These are phyloP conservation scores for Mamestra configurata DNA, from an alignment of 1,140 invertebrate species.

Conservation along the genomic window DNA sequence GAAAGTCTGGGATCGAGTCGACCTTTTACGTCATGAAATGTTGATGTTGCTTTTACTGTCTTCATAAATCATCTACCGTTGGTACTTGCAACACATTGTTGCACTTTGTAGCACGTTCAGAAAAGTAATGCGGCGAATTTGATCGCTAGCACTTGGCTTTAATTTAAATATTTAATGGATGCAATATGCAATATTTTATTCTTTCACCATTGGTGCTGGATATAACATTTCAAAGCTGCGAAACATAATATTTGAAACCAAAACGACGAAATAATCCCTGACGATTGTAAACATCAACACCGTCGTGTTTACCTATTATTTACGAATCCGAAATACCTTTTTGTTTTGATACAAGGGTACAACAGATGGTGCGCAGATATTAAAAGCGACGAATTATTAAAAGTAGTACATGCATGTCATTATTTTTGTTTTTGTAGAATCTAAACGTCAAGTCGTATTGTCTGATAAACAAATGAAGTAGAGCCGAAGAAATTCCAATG, in stretches of 20 bases:
- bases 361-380: background rate
- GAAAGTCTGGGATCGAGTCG: slow-evolving; percentile 8
- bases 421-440: background rate
- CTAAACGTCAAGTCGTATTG: slow-evolving; percentile 8
- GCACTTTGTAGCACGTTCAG: background rate
- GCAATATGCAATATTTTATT: too few species aligned
- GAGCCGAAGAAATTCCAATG: background rate
- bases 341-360: slow-evolving; percentile 18
- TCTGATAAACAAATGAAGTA: background rate
- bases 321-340: slow-evolving; percentile 30
- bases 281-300: background rate
- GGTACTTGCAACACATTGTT: background rate
- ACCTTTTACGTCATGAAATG: slow-evolving; percentile 9
- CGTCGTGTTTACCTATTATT: slow-evolving; percentile 27
- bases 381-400: background rate
- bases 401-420: background rate
- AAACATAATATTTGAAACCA: background rate
- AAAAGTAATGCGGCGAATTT: background rate
- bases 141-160: background rate
- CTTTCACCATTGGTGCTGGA: background rate
- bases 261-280: background rate
- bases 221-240: background rate
- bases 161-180: background rate
- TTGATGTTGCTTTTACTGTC: background rate
- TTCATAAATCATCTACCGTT: background rate